phyloP scores from a whole-genome alignment of 2,888 invertebrate genomes.

The Platycheirus albimanus region DNA sequence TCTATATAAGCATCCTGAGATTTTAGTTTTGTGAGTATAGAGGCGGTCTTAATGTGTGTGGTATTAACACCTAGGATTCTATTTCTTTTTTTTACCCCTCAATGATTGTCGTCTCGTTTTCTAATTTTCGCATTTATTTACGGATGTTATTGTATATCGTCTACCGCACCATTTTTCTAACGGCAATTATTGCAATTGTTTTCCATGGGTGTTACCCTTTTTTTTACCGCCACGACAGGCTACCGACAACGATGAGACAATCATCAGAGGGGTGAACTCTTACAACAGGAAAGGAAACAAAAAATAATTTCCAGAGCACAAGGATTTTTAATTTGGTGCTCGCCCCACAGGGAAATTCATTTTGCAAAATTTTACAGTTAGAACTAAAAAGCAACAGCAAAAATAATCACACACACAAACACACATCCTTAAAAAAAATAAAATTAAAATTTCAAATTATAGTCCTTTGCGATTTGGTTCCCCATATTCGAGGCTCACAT shows the following conservation, averaged over 20 bases:
- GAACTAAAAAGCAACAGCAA: constrained; percentile 44
- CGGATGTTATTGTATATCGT: constrained; percentile 17
- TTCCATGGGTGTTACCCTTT: constrained; percentile 47
- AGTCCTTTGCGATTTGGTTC: constrained; percentile 69
- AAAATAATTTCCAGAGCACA: constrained; percentile 50
- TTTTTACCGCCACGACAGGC: not conserved
- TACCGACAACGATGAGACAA: not conserved
- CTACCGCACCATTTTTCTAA: constrained; percentile 54
- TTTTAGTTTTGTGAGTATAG: not conserved
- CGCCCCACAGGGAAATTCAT: constrained; percentile 72
- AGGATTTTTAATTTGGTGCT: constrained; percentile 64
- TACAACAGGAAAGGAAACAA: constrained; percentile 5
- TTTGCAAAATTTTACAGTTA: constrained; percentile 69
- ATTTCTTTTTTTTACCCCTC: constrained; percentile 1
- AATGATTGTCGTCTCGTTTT: constrained; percentile 17
- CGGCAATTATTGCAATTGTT: constrained; percentile 43
- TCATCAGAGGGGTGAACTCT: constrained; percentile 42
- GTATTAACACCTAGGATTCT: constrained; percentile 63
- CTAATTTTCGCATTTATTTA: constrained; percentile 18
- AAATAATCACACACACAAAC: not conserved
- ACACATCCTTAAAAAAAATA: constrained; percentile 30
- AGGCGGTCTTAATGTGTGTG: constrained; percentile 48
- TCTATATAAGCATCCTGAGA: constrained; percentile 1
- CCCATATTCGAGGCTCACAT: constrained; percentile 60
- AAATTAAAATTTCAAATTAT: constrained; percentile 74